A percentile compares a stretch with the other conserved stretches of the same genome.
Conservation (phyloP, 2,888 invertebrate species). For the Eulithis prunata region DNA sequence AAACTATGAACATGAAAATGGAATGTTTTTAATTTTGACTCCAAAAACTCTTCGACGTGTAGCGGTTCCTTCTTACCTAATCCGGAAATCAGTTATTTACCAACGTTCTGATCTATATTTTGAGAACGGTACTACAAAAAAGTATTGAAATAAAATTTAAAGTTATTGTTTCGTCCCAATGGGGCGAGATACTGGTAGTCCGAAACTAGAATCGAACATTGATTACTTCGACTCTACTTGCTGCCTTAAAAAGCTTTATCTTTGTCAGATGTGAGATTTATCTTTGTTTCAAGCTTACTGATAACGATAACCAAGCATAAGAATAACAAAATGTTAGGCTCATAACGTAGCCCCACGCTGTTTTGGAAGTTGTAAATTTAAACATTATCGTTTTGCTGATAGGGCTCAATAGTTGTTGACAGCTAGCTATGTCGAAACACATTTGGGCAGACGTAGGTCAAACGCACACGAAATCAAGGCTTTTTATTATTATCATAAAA, state of each 20-base stretch:
- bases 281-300: conserved; percentile 54
- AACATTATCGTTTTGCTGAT: conserved; percentile 24
- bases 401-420: conserved; percentile 21
- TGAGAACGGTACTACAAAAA: too few species aligned
- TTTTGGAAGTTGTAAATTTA: conserved; percentile 19
- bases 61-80: too few species aligned
- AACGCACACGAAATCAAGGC: too few species aligned
- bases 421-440: conserved; percentile 16
- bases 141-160: not conserved
- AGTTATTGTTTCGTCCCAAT: too few species aligned
- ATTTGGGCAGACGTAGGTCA: conserved; percentile 17
- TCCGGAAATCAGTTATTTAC: too few species aligned
- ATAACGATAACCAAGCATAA: conserved; percentile 57
- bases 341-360: conserved; percentile 41
- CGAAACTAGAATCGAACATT: not conserved
- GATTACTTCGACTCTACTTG: conserved; percentile 35
- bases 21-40: too few species aligned
- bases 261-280: conserved; percentile 59
- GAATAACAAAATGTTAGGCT: conserved; percentile 54
- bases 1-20: too few species aligned
- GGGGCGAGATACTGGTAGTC: too few species aligned
- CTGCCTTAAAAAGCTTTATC: conserved; percentile 62
- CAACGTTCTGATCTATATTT: too few species aligned
- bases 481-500: conserved; percentile 11
- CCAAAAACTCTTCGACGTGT: too few species aligned